Evolutionary conservation across 1,140 invertebrate genomes (phyloP).

Genomic region (Zaprionus africanus): DNA sequence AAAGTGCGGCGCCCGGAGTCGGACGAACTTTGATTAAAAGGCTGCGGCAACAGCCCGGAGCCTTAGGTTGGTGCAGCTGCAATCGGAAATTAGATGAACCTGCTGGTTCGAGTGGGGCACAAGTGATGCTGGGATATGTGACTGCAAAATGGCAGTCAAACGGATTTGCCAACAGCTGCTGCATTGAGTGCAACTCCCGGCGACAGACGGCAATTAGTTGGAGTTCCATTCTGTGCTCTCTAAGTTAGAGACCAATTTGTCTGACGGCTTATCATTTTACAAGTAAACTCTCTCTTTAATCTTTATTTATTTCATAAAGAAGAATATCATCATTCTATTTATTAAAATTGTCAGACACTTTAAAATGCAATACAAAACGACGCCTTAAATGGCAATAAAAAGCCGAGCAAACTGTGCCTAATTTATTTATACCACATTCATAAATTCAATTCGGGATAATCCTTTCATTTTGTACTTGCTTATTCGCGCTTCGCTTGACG

Average conservation of each 20-base stretch:
- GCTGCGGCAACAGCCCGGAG: not conserved
- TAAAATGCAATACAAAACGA: too few relatives aligned
- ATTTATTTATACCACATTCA: conserved; percentile 24
- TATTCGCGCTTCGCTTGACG: conserved; percentile 10
- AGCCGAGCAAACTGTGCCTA: conserved; percentile 1
- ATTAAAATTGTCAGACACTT: too few relatives aligned
- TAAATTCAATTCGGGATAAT: conserved; percentile 21
- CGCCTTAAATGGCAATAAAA: not conserved
- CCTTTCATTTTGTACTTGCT: conserved; percentile 24
- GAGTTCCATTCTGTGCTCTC: not conserved
- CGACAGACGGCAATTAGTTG: not conserved
- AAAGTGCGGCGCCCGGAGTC: conserved; percentile 4
- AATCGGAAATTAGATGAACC: conserved; percentile 6
- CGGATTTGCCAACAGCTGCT: not conserved
- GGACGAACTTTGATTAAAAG: conserved; percentile 5
- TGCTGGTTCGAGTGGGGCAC: not conserved
- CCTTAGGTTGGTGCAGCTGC: not conserved
- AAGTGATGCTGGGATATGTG: not conserved
- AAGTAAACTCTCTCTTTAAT: too few relatives aligned
- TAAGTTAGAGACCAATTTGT: too few relatives aligned
- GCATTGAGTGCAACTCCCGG: not conserved
- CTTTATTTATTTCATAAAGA: too few relatives aligned
- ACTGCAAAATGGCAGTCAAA: not conserved
- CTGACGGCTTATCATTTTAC: too few relatives aligned
- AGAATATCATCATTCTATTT: too few relatives aligned